A percentile compares a stretch with the other conserved stretches of the same genome.
phyloP scores from a whole-genome alignment of 2,113 vertebrate genomes.

The Nothoprocta pentlandii region DNA sequence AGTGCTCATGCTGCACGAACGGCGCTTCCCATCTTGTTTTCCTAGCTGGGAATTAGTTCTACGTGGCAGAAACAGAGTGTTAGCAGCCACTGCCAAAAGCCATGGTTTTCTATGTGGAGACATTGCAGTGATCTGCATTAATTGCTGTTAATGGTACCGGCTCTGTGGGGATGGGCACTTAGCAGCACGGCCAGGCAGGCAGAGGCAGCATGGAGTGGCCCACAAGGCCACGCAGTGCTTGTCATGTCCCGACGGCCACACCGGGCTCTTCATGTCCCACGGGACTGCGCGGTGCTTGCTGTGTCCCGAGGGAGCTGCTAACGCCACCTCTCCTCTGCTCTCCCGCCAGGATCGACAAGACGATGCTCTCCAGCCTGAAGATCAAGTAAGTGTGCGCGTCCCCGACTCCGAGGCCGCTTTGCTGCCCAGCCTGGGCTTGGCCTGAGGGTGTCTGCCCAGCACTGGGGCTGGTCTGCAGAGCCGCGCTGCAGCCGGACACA shows the following conservation, averaged over 20 bases:
- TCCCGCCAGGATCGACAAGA: slow-evolving; percentile 85
- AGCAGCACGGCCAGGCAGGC: not conserved
- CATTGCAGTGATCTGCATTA: slow-evolving; percentile 19
- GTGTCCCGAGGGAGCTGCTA: no score
- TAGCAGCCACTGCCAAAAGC: slow-evolving; percentile 27
- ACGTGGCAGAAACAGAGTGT: not conserved
- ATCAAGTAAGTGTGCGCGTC: slow-evolving; percentile 80
- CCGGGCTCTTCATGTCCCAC: no score
- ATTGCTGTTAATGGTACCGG: not conserved
- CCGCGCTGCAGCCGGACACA: no score
- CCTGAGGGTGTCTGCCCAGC: no score
- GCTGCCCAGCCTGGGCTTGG: no score
- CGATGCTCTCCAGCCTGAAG: slow-evolving; percentile 84
- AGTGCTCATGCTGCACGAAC: fast-evolving
- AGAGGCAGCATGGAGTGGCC: no score
- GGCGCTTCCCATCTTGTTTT: not conserved
- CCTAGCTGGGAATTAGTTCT: not conserved
- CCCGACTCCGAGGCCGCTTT: no score
- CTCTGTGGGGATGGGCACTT: not conserved
- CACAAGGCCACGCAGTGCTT: no score
- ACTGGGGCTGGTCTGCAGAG: no score
- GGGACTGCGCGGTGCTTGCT: no score
- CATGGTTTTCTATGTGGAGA: not conserved
- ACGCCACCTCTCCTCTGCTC: slow-evolving; percentile 16
- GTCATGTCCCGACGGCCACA: no score